Evolutionary conservation across 2,888 invertebrate species (phyloP).

Genomic region (Chesias legatella): DNA sequence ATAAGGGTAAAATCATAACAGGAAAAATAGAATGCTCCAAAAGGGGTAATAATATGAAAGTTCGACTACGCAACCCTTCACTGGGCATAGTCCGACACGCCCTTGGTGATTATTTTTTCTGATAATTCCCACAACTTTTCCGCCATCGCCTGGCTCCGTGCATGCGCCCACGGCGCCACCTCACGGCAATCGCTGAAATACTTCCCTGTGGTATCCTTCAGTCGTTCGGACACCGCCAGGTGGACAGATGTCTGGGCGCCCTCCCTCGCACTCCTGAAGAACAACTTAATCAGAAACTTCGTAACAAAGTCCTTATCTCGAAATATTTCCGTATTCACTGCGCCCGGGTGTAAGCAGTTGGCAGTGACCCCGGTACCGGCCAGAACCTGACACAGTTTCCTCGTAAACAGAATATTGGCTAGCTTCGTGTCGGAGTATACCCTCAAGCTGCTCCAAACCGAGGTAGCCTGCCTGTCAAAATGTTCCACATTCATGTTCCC

Average conservation of each 20-base stretch:
- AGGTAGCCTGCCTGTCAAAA: slow-evolving; percentile 82
- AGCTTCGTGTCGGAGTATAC: slow-evolving; percentile 86
- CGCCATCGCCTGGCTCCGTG: slow-evolving; percentile 82
- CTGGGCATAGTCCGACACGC: too few species aligned
- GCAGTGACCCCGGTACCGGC: slow-evolving; percentile 84
- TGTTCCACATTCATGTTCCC: slow-evolving; percentile 84
- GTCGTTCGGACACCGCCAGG: slow-evolving; percentile 84
- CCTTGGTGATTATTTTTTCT: slow-evolving; percentile 50
- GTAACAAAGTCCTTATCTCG: slow-evolving; percentile 82
- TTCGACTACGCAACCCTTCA: too few species aligned
- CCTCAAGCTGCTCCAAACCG: slow-evolving; percentile 65
- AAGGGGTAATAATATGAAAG: too few species aligned
- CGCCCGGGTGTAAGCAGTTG: slow-evolving; percentile 90
- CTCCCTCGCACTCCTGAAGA: slow-evolving; percentile 61
- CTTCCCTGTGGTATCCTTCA: slow-evolving; percentile 84
- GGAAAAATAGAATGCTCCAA: too few species aligned
- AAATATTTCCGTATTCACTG: slow-evolving; percentile 88
- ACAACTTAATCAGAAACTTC: slow-evolving; percentile 37
- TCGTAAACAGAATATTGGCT: slow-evolving; percentile 85
- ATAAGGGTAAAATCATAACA: too few species aligned
- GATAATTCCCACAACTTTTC: slow-evolving; percentile 90
- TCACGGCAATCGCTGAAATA: slow-evolving; percentile 88
- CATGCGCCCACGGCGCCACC: slow-evolving; percentile 71
- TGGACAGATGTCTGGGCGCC: slow-evolving; percentile 88
- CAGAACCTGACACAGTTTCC: slow-evolving; percentile 83